A percentile compares a stretch with the other conserved stretches of the same genome.
Evolutionary conservation across 2,113 vertebrate species (phyloP).

Genomic region (Labeo catla): DNA sequence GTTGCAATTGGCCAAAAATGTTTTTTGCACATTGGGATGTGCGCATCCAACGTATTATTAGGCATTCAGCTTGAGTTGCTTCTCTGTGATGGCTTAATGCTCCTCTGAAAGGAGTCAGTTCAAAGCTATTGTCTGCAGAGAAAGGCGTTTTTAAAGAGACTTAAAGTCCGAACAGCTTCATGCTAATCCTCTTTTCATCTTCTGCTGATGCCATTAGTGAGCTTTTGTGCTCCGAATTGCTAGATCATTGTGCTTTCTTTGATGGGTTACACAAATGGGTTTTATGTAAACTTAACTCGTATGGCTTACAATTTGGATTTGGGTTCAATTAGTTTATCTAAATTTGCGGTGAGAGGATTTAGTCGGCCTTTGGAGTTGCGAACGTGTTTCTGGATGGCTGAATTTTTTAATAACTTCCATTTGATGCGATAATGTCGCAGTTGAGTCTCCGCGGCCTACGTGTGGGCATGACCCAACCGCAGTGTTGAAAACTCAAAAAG

Average conservation of each 20-base stretch:
- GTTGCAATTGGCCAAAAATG: background rate
- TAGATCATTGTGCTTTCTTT: conserved; percentile 44
- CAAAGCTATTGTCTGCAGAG: conserved; percentile 46
- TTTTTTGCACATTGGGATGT: background rate
- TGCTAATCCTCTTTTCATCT: conserved; percentile 50
- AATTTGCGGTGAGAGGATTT: background rate
- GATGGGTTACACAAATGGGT: conserved; percentile 31
- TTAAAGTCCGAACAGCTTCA: conserved; percentile 19
- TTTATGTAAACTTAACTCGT: background rate
- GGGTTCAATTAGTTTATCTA: background rate
- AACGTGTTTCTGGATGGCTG: background rate
- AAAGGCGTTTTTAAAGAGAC: conserved; percentile 45
- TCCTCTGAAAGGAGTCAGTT: conserved; percentile 47
- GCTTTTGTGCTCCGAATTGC: conserved; percentile 48
- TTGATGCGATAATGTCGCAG: background rate
- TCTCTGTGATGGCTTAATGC: conserved; percentile 45
- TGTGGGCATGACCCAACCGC: background rate
- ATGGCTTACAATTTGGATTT: background rate
- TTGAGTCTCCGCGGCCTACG: background rate
- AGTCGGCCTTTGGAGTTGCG: background rate
- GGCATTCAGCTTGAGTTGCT: background rate
- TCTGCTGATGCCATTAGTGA: conserved; percentile 47
- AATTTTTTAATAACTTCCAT: background rate
- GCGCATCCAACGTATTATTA: background rate
- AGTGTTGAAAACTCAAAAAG: conserved; percentile 14